Conservation (phyloP, 1,140 invertebrate genomes). For the Temnothorax nylanderi region DNA sequence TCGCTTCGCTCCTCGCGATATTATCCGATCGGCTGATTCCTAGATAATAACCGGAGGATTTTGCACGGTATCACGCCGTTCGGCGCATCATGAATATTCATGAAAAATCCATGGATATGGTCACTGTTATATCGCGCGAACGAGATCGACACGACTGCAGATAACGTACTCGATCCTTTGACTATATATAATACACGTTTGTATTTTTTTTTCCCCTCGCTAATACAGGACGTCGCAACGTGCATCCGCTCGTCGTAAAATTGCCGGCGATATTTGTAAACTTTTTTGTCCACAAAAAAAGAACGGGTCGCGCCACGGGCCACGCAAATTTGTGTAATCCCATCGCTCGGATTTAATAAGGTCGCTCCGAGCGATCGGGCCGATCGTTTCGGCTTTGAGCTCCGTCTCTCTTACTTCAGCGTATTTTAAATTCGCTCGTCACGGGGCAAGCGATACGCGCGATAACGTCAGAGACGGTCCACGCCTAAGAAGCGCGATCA, state of each 20-base stretch:
- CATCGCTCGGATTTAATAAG: slow-evolving; percentile 43
- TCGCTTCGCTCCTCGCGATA: slow-evolving; percentile 41
- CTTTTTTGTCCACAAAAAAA: not conserved
- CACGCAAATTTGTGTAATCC: slow-evolving; percentile 14
- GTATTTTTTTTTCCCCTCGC: not conserved
- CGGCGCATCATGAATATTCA: slow-evolving; percentile 73
- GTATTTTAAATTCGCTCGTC: slow-evolving; percentile 31
- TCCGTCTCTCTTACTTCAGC: not conserved
- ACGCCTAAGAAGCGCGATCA: slow-evolving; percentile 61
- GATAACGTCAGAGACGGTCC: slow-evolving; percentile 51
- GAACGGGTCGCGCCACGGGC: not conserved
- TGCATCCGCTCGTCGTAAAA: slow-evolving; percentile 8
- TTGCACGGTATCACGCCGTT: slow-evolving; percentile 28
- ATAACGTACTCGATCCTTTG: slow-evolving; percentile 60
- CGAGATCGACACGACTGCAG: slow-evolving; percentile 68
- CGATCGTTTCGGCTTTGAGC: not conserved
- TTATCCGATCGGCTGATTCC: slow-evolving; percentile 58
- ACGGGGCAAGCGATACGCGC: slow-evolving; percentile 38
- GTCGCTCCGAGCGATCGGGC: slow-evolving; percentile 31
- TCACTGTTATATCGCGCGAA: slow-evolving; percentile 63
- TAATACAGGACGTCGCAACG: not conserved
- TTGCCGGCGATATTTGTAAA: slow-evolving; percentile 11
- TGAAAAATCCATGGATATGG: slow-evolving; percentile 69
- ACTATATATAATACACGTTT: not conserved
- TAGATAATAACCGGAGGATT: slow-evolving; percentile 56